Percentiles rank a stretch among this genome's conserved stretches.
Evolutionary conservation across 1,140 invertebrate species (phyloP).

Genomic region (Anastatus disparis): DNA sequence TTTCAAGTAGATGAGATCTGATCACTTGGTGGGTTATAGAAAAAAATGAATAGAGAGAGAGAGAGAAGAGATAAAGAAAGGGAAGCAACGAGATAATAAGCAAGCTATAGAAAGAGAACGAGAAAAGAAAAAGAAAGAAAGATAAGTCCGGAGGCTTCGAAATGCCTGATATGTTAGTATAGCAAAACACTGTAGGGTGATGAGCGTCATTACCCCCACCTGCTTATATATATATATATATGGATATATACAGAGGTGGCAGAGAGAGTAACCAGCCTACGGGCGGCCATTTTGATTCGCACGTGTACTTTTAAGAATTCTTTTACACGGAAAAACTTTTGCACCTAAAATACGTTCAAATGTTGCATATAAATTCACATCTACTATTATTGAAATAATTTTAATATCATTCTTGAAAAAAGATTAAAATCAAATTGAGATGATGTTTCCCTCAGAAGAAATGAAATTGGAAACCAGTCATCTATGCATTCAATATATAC

Average conservation of each 20-base stretch:
- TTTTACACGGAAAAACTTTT: neutral
- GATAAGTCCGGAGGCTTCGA: conserved; percentile 6
- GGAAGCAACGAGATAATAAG: neutral
- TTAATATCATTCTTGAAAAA: no score
- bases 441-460: no score
- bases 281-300: conserved; percentile 63
- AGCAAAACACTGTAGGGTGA: conserved; percentile 65
- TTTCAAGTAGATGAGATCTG: conserved; percentile 61
- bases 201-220: conserved; percentile 66
- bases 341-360: no score
- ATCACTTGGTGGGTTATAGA: conserved; percentile 53
- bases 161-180: conserved; percentile 59
- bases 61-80: neutral
- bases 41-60: no score
- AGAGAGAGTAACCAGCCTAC: conserved; percentile 53
- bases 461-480: no score
- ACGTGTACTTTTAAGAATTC: conserved; percentile 33
- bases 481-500: no score
- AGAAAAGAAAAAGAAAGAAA: neutral
- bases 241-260: neutral
- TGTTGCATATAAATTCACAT: no score
- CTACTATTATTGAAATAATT: no score
- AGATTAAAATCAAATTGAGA: no score
- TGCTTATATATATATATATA: neutral
- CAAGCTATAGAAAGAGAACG: neutral